Evolutionary conservation across 2,113 vertebrate genomes (phyloP), one percentile per base, ranked within the genome.

Genomic region (Apeltes quadracus): DNA sequence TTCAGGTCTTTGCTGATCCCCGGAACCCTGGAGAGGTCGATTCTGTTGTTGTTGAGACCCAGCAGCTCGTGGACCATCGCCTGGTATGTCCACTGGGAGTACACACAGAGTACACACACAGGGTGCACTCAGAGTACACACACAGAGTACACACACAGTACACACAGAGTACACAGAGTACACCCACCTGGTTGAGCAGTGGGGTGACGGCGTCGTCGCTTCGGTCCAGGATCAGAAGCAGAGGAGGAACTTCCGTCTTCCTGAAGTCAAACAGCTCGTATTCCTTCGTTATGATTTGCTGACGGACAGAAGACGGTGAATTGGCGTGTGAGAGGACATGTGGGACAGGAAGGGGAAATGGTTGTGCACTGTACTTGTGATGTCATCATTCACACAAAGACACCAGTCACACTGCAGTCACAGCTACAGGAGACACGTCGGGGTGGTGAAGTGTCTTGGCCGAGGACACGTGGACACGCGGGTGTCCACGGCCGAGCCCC

Each of bases 241-340:
- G 84, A 0, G 98, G 98, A 72, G 98, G 94, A 38, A 99, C 97
- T 75, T 98, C 97, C 0, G 98, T 99, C 85, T 97, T 96, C 8
- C 97, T 94, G 83, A 99, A 99, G 80, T 99, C 97, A 34, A 99
- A 99, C 64, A 99, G 93, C 83, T 98, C 98, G 0, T 98, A 98
- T 77, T 99, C 98, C 75, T 98, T 98, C 0, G 96, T 98, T 90
- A 98, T 99, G 44, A 99, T 96, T 95, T 98, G 96, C 97, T 99
- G 93, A 1, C 1, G 1, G 44, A 32, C 22, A 32, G 27, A 29
- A 32, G 27, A 13, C 1, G 18, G 9, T 48, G 7, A 48, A n/a
- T 20, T 2, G 20, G 1, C 8, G 20, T 10, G n/a, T n/a, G n/a
- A n/a, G n/a, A n/a, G n/a, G n/a, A n/a, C n/a, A n/a, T n/a, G 29